A percentile compares a stretch with the other conserved stretches of the same genome.
These are phyloP conservation scores for Dendroctonus valens DNA, from an alignment of 1,140 invertebrate genomes.

Conservation along the genomic window DNA sequence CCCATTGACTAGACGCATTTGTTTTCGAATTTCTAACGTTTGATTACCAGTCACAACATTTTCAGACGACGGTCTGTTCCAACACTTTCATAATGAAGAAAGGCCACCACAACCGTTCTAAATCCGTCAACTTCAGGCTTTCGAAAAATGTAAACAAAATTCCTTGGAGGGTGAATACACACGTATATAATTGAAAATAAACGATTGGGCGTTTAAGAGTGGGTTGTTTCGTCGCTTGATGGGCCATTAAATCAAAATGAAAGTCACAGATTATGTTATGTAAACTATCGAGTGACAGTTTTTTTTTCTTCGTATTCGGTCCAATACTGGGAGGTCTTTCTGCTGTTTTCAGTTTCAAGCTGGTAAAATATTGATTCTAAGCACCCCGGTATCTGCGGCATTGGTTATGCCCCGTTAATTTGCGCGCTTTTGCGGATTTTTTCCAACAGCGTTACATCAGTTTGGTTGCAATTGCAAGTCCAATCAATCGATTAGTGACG, in stretches of 20 bases:
- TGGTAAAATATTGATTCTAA: no score
- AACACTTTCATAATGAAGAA: background rate
- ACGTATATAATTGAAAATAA: conserved; percentile 27
- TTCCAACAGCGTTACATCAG: no score
- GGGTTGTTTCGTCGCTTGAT: conserved; percentile 9
- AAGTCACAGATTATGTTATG: conserved; percentile 9
- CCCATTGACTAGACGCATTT: no score
- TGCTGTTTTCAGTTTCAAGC: no score
- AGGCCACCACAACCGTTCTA: background rate
- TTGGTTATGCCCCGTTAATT: no score
- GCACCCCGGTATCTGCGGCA: no score
- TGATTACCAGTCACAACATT: background rate
- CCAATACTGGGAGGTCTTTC: no score
- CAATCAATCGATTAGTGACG: no score
- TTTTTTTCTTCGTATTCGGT: no score
- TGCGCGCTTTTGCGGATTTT: no score
- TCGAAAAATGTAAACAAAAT: conserved; percentile 27
- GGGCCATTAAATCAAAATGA: conserved; percentile 25
- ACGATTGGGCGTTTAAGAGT: conserved; percentile 18
- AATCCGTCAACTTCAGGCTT: conserved; percentile 12
- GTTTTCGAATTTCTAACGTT: no score
- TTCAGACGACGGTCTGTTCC: background rate
- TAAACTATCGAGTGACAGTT: conserved; percentile 16
- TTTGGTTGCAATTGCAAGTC: no score
- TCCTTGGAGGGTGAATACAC: conserved; percentile 9